Evolutionary conservation across 1,140 invertebrate genomes (phyloP).

Genomic region (Agrypnia vestita): DNA sequence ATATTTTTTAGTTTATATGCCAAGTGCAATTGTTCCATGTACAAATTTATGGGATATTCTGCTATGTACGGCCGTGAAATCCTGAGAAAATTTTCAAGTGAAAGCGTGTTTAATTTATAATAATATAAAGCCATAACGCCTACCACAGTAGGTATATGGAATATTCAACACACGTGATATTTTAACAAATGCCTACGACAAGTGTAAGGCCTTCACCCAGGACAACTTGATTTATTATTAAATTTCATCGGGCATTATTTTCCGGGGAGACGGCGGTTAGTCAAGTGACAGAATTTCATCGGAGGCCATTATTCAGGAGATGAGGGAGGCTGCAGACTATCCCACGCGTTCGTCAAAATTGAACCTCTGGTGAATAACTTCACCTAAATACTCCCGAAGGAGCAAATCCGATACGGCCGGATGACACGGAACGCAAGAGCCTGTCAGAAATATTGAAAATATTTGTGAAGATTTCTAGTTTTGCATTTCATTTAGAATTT

Average conservation of each 20-base stretch:
- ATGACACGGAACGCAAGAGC: too few relatives aligned
- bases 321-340: neutral
- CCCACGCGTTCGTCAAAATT: constrained; percentile 7
- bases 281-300: constrained; percentile 34
- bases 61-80: too few relatives aligned
- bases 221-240: constrained; percentile 34
- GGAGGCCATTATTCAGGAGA: constrained; percentile 27
- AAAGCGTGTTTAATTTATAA: too few relatives aligned
- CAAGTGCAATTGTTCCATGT: too few relatives aligned
- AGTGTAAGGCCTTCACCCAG: neutral
- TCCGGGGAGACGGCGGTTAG: constrained; percentile 18
- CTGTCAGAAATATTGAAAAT: neutral
- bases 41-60: too few relatives aligned
- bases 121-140: too few relatives aligned
- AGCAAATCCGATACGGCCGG: neutral
- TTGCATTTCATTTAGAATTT: neutral
- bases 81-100: too few relatives aligned
- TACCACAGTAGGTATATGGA: too few relatives aligned
- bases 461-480: too few relatives aligned
- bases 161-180: neutral
- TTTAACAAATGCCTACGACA: neutral
- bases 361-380: neutral
- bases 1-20: too few relatives aligned
- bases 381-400: neutral
- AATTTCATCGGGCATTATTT: constrained; percentile 32